These are phyloP conservation scores for Xyrichtys novacula DNA, from an alignment of 2,797 vertebrate species.

Conservation along the genomic window DNA sequence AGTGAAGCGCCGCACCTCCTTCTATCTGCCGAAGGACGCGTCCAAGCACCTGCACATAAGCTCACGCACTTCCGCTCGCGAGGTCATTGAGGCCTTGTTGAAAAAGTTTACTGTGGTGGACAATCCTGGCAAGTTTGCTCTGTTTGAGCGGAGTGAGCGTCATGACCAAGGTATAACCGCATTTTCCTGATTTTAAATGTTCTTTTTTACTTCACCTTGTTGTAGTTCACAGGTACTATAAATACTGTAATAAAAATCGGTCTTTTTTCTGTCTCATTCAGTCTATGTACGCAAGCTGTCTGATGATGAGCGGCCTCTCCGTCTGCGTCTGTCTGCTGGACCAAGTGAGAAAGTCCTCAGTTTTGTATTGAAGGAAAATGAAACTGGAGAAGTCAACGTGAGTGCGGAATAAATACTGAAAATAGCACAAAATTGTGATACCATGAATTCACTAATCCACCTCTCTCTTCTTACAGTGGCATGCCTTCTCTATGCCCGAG, in stretches of 20 bases:
- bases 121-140: constrained; percentile 95
- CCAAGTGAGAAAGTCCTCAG: constrained; percentile 93
- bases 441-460: not conserved
- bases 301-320: constrained; percentile 90
- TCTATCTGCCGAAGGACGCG: constrained; percentile 96
- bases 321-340: constrained; percentile 89
- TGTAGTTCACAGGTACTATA: not conserved
- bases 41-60: constrained; percentile 96
- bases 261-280: constrained; percentile 60
- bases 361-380: constrained; percentile 95
- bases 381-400: constrained; percentile 96
- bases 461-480: constrained; percentile 85
- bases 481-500: constrained; percentile 94
- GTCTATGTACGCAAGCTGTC: constrained; percentile 92
- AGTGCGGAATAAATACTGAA: constrained; percentile 69
- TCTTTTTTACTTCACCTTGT: not conserved
- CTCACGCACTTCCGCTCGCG: constrained; percentile 89
- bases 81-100: constrained; percentile 95
- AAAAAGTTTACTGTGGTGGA: constrained; percentile 96
- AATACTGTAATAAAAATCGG: not conserved
- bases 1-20: constrained; percentile 93
- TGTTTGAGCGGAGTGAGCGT: constrained; percentile 94
- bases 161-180: constrained; percentile 89
- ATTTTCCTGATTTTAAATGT: not conserved
- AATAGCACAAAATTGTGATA: not conserved